These are phyloP conservation scores for Tethya wilhelma DNA, from an alignment of 37 sponge, comb jelly and placozoan species.

Conservation along the genomic window DNA sequence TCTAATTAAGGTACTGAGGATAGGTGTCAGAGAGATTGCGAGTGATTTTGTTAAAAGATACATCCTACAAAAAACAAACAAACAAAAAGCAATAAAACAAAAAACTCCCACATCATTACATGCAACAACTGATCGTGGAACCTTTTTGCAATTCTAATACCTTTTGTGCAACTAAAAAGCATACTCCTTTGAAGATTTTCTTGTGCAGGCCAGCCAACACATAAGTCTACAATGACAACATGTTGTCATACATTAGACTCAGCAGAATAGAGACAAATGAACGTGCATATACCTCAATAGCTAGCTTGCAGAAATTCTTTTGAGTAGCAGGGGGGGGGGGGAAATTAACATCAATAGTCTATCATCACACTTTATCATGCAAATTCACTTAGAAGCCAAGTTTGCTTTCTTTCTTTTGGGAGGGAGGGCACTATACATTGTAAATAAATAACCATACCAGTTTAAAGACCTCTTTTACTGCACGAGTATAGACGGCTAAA, in stretches of 20 bases:
- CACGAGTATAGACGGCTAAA: slow-evolving; percentile 38
- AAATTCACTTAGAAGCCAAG: not conserved
- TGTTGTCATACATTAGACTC: not conserved
- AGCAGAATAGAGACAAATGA: too few relatives aligned
- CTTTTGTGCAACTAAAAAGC: slow-evolving; percentile 45
- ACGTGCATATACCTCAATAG: slow-evolving; percentile 69
- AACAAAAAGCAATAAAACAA: not conserved
- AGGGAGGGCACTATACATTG: not conserved
- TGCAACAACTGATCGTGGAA: too few relatives aligned
- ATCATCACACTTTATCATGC: too few relatives aligned
- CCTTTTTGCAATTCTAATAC: too few relatives aligned
- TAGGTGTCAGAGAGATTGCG: slow-evolving; percentile 76
- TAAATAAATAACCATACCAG: slow-evolving; percentile 22
- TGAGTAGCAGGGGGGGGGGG: not conserved
- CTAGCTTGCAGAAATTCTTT: slow-evolving; percentile 57
- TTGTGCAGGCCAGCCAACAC: slow-evolving; percentile 63
- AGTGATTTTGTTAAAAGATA: slow-evolving; percentile 81
- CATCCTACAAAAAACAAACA: slow-evolving; percentile 63
- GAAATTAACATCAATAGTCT: too few relatives aligned
- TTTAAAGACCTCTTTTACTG: slow-evolving; percentile 52
- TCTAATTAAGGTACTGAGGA: slow-evolving; percentile 68
- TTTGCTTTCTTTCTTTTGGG: not conserved
- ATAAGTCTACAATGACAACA: slow-evolving; percentile 75
- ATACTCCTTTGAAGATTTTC: slow-evolving; percentile 67
- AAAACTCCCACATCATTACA: too few relatives aligned